phyloP scores from a whole-genome alignment of 2,888 invertebrate species.

The Andrena trimmerana region DNA sequence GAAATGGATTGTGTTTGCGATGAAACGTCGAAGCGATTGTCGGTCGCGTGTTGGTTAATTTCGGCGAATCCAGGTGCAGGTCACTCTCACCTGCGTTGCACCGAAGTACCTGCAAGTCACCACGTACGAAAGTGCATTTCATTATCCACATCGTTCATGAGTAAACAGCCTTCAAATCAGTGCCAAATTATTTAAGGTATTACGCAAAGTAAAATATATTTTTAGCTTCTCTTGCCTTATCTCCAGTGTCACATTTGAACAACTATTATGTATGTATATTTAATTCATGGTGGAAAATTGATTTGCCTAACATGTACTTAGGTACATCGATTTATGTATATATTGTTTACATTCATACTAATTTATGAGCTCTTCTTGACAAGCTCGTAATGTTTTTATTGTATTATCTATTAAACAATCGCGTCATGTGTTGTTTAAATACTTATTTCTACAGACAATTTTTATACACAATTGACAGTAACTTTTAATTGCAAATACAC shows the following conservation, averaged over 20 bases:
- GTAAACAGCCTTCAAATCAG: constrained; percentile 66
- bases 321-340: too few relatives aligned
- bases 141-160: constrained; percentile 56
- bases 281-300: too few relatives aligned
- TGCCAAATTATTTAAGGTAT: constrained; percentile 50
- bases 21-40: constrained; percentile 28
- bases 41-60: constrained; percentile 64
- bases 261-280: constrained; percentile 1
- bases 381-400: too few relatives aligned
- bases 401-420: too few relatives aligned
- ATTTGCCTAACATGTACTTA: too few relatives aligned
- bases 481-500: too few relatives aligned
- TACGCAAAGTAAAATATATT: constrained; percentile 40
- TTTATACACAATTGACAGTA: too few relatives aligned
- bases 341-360: too few relatives aligned
- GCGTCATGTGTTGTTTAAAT: too few relatives aligned
- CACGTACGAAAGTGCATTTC: constrained; percentile 69
- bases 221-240: constrained; percentile 3
- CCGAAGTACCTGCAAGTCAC: constrained; percentile 70
- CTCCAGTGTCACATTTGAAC: background rate
- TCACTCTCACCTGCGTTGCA: constrained; percentile 71
- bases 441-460: too few relatives aligned
- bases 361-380: too few relatives aligned
- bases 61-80: constrained; percentile 68
- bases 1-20: constrained; percentile 26